Conservation (phyloP, 2,113 vertebrate genomes). For the Actenoides hombroni region DNA sequence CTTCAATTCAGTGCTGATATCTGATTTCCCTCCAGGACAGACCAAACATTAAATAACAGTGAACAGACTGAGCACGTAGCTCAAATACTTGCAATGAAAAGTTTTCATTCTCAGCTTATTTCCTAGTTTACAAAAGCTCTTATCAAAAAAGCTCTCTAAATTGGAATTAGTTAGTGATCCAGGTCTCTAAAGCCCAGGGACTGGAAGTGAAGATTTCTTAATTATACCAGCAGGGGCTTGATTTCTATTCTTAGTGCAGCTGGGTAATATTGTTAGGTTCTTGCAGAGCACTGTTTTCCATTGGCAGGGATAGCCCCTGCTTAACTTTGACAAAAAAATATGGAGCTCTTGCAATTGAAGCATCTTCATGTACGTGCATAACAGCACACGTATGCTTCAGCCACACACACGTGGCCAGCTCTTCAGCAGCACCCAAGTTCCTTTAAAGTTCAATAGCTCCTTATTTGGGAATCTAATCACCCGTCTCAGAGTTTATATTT, state of each 20-base stretch:
- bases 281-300: slow-evolving; percentile 11
- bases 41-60: slow-evolving; percentile 44
- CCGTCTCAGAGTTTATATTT: not conserved
- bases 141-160: slow-evolving; percentile 72
- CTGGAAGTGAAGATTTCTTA: slow-evolving; percentile 75
- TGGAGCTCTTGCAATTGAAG: not conserved
- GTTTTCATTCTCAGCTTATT: slow-evolving; percentile 58
- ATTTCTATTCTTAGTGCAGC: slow-evolving; percentile 71
- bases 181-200: slow-evolving; percentile 70
- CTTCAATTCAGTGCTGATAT: slow-evolving; percentile 35
- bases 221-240: slow-evolving; percentile 72
- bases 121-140: slow-evolving; percentile 68
- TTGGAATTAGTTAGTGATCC: slow-evolving; percentile 75
- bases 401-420: fast-evolving
- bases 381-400: not conserved
- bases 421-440: not conserved
- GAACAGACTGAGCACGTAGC: slow-evolving; percentile 1
- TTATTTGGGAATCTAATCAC: not conserved
- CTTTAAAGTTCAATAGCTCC: not conserved
- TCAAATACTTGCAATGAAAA: slow-evolving; percentile 39
- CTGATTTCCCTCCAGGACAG: slow-evolving; percentile 62
- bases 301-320: not conserved
- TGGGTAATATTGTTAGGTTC: slow-evolving; percentile 54
- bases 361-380: not conserved
- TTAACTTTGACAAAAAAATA: not conserved